A percentile compares a stretch with the other conserved stretches of the same genome.
These are phyloP conservation scores for Asarcornis scutulata DNA, from an alignment of 2,113 vertebrate species.

Conservation along the genomic window DNA sequence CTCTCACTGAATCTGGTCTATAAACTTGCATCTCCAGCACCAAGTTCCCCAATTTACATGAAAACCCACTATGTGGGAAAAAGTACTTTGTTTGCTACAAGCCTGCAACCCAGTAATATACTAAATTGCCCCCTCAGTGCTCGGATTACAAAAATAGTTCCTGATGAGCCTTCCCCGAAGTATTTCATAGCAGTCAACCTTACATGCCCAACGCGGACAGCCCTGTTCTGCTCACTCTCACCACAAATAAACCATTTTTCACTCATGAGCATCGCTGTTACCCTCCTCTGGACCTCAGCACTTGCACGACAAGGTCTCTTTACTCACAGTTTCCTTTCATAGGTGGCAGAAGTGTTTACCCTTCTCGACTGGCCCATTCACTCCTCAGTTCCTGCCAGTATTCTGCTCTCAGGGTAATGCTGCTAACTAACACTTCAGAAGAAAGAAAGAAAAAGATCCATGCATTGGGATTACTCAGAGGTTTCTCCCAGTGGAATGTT, in stretches of 20 bases:
- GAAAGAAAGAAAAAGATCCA: neutral
- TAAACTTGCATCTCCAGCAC: neutral
- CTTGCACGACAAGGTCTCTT: neutral
- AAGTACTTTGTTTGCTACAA: neutral
- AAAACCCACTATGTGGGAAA: neutral
- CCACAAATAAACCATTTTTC: neutral
- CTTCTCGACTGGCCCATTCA: neutral
- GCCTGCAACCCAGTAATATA: neutral
- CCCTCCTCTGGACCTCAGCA: neutral
- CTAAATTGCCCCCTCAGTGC: neutral
- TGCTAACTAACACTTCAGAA: neutral
- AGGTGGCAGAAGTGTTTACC: neutral
- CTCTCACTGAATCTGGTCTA: neutral
- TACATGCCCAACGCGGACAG: neutral
- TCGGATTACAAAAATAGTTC: neutral
- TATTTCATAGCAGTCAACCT: neutral
- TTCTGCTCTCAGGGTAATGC: neutral
- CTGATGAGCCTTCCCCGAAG: neutral
- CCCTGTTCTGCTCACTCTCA: neutral
- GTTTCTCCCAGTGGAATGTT: neutral
- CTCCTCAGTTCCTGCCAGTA: neutral
- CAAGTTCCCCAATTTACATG: rapidly evolving
- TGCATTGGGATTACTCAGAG: neutral
- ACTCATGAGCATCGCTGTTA: neutral
- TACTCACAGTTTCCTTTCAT: neutral